A percentile compares a stretch with the other conserved stretches of the same genome.
These are phyloP conservation scores for Hetaerina titia DNA, from an alignment of 2,888 invertebrate genomes.

Conservation along the genomic window DNA sequence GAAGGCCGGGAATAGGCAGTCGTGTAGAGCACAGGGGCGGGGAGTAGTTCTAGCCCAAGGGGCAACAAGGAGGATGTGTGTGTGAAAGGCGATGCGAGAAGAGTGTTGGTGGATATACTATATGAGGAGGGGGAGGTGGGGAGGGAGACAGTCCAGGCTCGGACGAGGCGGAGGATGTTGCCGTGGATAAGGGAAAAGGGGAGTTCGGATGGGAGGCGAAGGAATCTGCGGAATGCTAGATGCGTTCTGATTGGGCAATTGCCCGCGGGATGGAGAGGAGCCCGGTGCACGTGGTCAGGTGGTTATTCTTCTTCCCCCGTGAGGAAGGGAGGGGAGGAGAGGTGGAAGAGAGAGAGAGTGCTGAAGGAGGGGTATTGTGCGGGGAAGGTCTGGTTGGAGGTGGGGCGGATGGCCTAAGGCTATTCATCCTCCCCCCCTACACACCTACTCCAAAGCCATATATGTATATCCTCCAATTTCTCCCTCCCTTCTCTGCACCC, in stretches of 20 bases:
- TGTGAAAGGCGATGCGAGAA: not conserved
- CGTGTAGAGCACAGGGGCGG: not conserved
- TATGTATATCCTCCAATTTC: not conserved
- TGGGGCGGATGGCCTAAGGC: not conserved
- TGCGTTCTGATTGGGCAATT: slow-evolving; percentile 59
- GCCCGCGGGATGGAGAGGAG: slow-evolving; percentile 61
- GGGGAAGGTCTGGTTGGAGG: not conserved
- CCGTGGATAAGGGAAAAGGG: not conserved
- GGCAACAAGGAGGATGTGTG: not conserved
- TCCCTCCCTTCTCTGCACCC: not conserved
- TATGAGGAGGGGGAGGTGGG: not conserved
- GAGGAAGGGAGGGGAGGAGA: not conserved
- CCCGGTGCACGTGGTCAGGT: slow-evolving; percentile 57
- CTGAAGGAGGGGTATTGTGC: not conserved
- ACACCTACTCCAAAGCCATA: not conserved
- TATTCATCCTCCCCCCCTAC: not conserved
- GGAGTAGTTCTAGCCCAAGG: not conserved
- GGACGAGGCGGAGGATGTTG: slow-evolving; percentile 7
- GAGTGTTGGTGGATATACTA: not conserved
- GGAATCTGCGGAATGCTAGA: slow-evolving; percentile 63
- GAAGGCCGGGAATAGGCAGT: not conserved
- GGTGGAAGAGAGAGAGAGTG: not conserved
- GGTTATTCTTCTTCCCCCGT: slow-evolving; percentile 49
- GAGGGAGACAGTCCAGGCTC: not conserved
- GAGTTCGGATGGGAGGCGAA: slow-evolving; percentile 29